A percentile compares a stretch with the other conserved stretches of the same genome.
Evolutionary conservation across 2,113 vertebrate genomes (phyloP).

Genomic region (Saimiri boliviensis): DNA sequence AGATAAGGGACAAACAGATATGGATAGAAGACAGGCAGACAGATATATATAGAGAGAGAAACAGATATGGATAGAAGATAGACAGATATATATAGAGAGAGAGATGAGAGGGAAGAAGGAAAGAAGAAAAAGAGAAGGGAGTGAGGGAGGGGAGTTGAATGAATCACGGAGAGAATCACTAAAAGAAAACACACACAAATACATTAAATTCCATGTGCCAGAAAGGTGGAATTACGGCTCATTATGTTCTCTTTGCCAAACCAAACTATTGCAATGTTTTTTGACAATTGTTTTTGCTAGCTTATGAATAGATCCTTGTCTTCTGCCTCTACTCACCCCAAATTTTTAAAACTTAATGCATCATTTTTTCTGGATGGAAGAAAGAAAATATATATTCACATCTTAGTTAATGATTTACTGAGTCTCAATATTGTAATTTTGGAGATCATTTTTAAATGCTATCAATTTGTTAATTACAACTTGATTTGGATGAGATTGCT

Average conservation of each 20-base stretch:
- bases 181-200: constrained; percentile 1
- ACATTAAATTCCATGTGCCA: neutral
- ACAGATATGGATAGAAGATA: neutral
- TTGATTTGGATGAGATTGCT: neutral
- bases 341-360: neutral
- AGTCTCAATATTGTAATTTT: neutral
- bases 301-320: constrained; percentile 4
- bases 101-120: neutral
- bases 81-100: neutral
- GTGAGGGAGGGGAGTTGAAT: neutral
- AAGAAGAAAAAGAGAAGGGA: neutral
- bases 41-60: neutral
- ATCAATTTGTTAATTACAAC: neutral
- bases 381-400: neutral
- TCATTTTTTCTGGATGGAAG: neutral
- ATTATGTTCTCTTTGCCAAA: constrained; percentile 29
- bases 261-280: neutral
- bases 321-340: neutral
- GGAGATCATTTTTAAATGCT: neutral
- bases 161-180: neutral
- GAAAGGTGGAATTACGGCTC: neutral
- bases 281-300: neutral
- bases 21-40: neutral
- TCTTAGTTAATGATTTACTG: neutral
- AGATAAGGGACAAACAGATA: neutral